Conservation (phyloP, 2,797 vertebrate genomes). For the Sylvilagus floridanus region DNA sequence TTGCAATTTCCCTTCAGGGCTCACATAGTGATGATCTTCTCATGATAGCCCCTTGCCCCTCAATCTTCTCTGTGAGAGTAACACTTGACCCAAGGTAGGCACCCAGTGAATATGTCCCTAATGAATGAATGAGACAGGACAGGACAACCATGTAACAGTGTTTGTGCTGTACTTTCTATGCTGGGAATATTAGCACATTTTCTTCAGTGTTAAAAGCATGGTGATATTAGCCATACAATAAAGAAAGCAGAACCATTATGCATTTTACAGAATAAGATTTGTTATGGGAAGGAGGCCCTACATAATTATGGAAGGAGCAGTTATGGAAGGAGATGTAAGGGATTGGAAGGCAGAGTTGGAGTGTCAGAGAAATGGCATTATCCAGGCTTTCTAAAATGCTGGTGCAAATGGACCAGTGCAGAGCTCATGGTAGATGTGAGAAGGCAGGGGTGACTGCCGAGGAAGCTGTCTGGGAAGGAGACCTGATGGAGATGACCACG, state of each 20-base stretch:
- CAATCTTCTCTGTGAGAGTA: neutral
- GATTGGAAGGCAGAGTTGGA: neutral
- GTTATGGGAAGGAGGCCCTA: neutral
- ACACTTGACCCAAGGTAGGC: neutral
- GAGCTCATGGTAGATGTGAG: neutral
- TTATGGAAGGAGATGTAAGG: neutral
- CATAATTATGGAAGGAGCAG: neutral
- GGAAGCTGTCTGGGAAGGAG: neutral
- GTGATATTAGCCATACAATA: neutral
- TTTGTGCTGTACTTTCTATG: neutral
- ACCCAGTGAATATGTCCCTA: neutral
- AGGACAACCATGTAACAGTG: neutral
- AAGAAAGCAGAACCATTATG: neutral
- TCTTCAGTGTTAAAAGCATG: neutral
- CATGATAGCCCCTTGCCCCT: neutral
- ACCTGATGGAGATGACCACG: too few species aligned
- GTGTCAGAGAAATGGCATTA: neutral
- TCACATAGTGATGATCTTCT: neutral
- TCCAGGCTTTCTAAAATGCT: neutral
- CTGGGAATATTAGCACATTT: neutral
- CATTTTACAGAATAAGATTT: neutral
- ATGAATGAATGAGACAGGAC: neutral
- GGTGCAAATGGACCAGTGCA: neutral
- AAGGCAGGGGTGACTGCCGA: rapidly evolving
- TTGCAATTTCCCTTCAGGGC: neutral